Evolutionary conservation across 92 coral and sea anemone genomes (phyloP), one percentile per base, ranked within the genome.

Genomic region (Phenganax marumi): DNA sequence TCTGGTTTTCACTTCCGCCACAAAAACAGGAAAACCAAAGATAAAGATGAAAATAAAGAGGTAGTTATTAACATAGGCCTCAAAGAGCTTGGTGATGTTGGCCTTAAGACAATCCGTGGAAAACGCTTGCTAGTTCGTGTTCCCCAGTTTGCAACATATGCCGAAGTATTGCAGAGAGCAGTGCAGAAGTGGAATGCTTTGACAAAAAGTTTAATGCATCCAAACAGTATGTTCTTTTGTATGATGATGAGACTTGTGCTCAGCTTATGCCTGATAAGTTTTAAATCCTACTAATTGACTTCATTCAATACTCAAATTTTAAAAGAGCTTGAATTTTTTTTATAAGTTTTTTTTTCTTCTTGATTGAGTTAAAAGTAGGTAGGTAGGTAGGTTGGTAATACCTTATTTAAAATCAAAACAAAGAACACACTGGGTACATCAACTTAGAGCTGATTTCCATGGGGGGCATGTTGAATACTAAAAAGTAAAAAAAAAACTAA

Each of bases 71-170:
- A 39, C 50, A 72, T 82, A 51, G 80, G 86, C 46, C 51, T 84
- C 8, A 84, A 74, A 74, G 22, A 55, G 66, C 58, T 75, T 51
- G 50, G 61, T 61, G 87, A 75, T 56, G 82, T 43, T 18, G 57
- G 55, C 26, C 54, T 84, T 52, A 84, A 84, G 51, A 79, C 87
- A n/a, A 74, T 84, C 53, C 57, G 62, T 61, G 74, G 82, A 56
- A 84, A 84, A 79, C 57, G 87, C 46, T 82, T 84, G 70, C 87
- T 83, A 48, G 60, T 84, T 47, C 62, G 79, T 57, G 82, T 84
- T 60, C 82, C 82, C 75, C 58, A 64, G 82, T 69, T 75, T 75
- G 81, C 87, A 74, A 79, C 81, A 57, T 64, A 72, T 51, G 70
- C 69, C 16, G 54, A 70, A 50, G 75, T 84, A 48, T 78, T 61